Percentiles rank a stretch among this genome's conserved stretches.
phyloP scores from a whole-genome alignment of 2,113 vertebrate genomes.

The Cryptomyrus ogoouensis region DNA sequence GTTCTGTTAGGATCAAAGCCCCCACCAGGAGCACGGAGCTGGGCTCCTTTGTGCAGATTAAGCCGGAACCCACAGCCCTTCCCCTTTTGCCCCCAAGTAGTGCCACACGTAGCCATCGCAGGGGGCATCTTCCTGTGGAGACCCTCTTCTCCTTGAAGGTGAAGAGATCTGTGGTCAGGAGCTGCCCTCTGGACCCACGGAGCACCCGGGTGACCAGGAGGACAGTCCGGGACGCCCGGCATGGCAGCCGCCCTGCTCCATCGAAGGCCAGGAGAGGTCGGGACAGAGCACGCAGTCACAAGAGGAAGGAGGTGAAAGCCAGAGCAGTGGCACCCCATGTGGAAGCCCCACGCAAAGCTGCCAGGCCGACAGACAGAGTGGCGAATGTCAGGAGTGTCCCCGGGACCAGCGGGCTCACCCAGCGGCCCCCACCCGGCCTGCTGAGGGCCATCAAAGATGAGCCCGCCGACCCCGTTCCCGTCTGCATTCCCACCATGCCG shows the following conservation, averaged over 20 bases:
- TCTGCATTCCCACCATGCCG: constrained; percentile 41
- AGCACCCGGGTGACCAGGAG: constrained; percentile 25
- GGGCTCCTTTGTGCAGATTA: constrained; percentile 41
- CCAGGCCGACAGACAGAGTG: constrained; percentile 20
- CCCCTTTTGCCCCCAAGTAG: constrained; percentile 40
- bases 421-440: constrained; percentile 49
- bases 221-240: constrained; percentile 39
- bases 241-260: constrained; percentile 46
- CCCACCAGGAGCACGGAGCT: neutral
- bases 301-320: constrained; percentile 26
- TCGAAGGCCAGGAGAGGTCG: constrained; percentile 40
- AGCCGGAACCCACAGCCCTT: constrained; percentile 50
- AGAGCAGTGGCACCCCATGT: constrained; percentile 18
- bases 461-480: constrained; percentile 59
- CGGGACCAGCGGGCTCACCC: constrained; percentile 21
- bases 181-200: constrained; percentile 26
- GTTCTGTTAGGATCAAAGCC: constrained; percentile 36
- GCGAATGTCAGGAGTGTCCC: constrained; percentile 5
- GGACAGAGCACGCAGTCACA: neutral
- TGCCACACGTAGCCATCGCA: constrained; percentile 4
- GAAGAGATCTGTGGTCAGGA: constrained; percentile 25
- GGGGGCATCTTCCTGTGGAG: neutral
- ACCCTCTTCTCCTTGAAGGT: constrained; percentile 13
- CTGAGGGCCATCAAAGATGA: constrained; percentile 67
- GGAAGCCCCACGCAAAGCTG: constrained; percentile 29